These are phyloP conservation scores for Scleropages formosus DNA, from an alignment of 2,797 vertebrate genomes.

Conservation along the genomic window DNA sequence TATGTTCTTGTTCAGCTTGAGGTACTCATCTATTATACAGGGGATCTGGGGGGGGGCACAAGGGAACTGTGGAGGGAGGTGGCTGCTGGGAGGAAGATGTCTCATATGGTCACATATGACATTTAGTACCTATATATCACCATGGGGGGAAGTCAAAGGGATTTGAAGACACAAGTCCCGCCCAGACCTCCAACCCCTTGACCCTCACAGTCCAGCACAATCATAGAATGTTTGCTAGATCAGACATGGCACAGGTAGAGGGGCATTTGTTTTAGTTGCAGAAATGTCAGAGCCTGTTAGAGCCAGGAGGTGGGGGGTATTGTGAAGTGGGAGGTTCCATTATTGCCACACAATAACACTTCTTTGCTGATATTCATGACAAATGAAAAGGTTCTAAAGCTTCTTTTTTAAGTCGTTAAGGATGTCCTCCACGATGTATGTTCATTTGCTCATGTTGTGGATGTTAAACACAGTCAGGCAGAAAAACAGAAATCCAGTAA, in stretches of 20 bases:
- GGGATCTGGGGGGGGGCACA: constrained; percentile 33
- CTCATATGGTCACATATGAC: constrained; percentile 58
- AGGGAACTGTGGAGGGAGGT: constrained; percentile 36
- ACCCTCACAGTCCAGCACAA: background rate
- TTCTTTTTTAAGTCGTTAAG: constrained; percentile 1
- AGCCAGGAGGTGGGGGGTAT: constrained; percentile 36
- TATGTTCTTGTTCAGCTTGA: constrained; percentile 16
- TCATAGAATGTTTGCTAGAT: constrained; percentile 51
- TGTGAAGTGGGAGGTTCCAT: constrained; percentile 27
- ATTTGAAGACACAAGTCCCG: constrained; percentile 24
- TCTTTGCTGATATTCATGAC: constrained; percentile 31
- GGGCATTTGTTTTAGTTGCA: constrained; percentile 50
- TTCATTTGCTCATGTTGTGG: background rate
- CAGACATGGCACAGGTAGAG: constrained; percentile 49
- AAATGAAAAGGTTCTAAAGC: constrained; percentile 16
- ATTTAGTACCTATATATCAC: constrained; percentile 67
- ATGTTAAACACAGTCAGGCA: background rate
- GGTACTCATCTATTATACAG: constrained; percentile 6
- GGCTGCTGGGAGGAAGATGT: constrained; percentile 62
- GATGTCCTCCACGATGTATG: constrained; percentile 13
- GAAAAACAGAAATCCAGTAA: constrained; percentile 28
- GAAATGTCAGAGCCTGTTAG: constrained; percentile 43
- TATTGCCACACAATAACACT: constrained; percentile 35
- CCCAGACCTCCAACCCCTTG: too few relatives aligned
- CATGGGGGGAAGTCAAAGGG: background rate